Evolutionary conservation across 2,113 vertebrate species (phyloP), one percentile per base, ranked within the genome.

Genomic region (Vanacampus margaritifer): DNA sequence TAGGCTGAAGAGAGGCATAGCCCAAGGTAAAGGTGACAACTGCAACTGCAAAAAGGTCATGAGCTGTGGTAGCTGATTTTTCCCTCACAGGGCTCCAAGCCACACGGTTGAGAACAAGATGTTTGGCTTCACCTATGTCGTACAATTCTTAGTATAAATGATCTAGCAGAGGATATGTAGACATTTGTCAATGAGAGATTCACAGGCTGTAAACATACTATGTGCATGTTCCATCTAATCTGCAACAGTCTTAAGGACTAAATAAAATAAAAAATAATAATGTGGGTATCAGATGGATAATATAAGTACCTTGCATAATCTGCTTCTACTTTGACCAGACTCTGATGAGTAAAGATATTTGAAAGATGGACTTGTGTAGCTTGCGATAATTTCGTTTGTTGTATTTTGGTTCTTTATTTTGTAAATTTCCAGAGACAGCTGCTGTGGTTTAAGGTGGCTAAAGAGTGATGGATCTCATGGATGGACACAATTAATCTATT

Each of bases 131-230:
- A 39, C 10, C 59, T 32, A 32, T 32, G 28, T 2, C 2, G 4
- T 41, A 36, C 8, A 13, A 13, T 62, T 73, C 58, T 46, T 6
- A 41, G 68, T 63, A 76, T n/a, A 71, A 64, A 56, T n/a, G 48
- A 26, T 12, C 51, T 39, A 75, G 23, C 35, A 53, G 14, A 68
- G 19, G 59, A 59, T 74, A 56, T 60, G 62, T 11, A 32, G 54
- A 39, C 35, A 32, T 77, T 48, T 68, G 64, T 57, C 24, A 74
- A 65, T 69, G 45, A 17, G 51, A 28, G 23, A 43, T 41, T 56
- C 64, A 65, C 9, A 68, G 37, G 53, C 46, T 62, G n/a, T 43
- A 43, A 37, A n/a, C n/a, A n/a, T n/a, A n/a, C n/a, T n/a, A n/a
- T n/a, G n/a, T n/a, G 39, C 45, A 65, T 35, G 43, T 57, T 21